Evolutionary conservation across 2,113 vertebrate genomes (phyloP).

Genomic region (Sisor rabdophorus): DNA sequence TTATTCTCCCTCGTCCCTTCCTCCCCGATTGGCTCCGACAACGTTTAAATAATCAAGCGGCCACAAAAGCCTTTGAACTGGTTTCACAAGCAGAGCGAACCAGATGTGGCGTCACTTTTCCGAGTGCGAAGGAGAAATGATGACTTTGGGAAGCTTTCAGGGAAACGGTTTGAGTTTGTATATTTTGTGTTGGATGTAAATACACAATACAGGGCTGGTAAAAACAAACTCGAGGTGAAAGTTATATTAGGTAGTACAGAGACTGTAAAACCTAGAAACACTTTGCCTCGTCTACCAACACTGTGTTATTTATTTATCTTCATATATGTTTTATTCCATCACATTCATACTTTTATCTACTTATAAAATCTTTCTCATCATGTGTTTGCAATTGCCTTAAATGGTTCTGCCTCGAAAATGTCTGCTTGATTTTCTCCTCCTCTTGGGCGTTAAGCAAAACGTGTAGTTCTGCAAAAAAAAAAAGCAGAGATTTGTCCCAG

Average conservation of each 20-base stretch:
- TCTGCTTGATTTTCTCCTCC: conserved; percentile 46
- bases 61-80: conserved; percentile 56
- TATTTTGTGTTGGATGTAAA: conserved; percentile 37
- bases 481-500: conserved; percentile 28
- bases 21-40: conserved; percentile 52
- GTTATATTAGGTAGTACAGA: conserved; percentile 14
- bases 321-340: background rate
- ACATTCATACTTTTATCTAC: background rate
- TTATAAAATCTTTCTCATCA: conserved; percentile 30
- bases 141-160: conserved; percentile 22
- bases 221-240: conserved; percentile 37
- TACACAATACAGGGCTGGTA: conserved; percentile 30
- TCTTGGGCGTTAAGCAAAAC: conserved; percentile 53
- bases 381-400: conserved; percentile 52
- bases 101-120: conserved; percentile 52
- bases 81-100: conserved; percentile 49
- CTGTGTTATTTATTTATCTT: background rate
- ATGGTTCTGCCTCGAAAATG: conserved; percentile 39
- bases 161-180: conserved; percentile 22
- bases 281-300: background rate
- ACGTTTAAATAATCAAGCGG: conserved; percentile 62
- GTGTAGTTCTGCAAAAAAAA: conserved; percentile 42
- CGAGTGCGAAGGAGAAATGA: conserved; percentile 24
- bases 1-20: conserved; percentile 43
- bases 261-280: conserved; percentile 31